A percentile compares a stretch with the other conserved stretches of the same genome.
Evolutionary conservation across 2,888 invertebrate species (phyloP).

Genomic region (Lacanobia oleracea): DNA sequence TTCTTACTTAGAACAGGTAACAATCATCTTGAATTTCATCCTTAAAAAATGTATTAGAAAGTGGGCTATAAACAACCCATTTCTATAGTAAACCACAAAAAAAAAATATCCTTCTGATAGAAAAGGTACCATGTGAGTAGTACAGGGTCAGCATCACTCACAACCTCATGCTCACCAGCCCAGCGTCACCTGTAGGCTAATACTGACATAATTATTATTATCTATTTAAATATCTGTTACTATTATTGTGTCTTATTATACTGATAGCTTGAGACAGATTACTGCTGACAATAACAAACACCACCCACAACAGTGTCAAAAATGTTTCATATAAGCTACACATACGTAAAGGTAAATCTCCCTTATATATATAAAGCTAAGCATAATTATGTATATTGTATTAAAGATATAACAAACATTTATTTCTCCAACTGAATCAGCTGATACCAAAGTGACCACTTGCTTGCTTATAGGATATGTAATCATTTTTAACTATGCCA

Average conservation of each 20-base stretch:
- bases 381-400: background rate
- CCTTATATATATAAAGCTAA: background rate
- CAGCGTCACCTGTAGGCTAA: conserved; percentile 18
- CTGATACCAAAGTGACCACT: background rate
- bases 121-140: background rate
- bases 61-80: background rate
- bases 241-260: background rate
- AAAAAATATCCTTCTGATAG: background rate
- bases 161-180: conserved; percentile 6
- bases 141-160: background rate
- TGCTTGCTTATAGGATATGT: background rate
- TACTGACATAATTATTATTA: background rate
- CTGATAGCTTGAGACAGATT: conserved; percentile 18
- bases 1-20: background rate
- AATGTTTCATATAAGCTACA: conserved; percentile 6
- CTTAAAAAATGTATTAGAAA: background rate
- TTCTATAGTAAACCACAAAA: no score
- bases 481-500: background rate
- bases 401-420: background rate
- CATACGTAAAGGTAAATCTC: background rate
- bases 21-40: background rate
- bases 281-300: conserved; percentile 2
- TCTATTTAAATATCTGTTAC: background rate
- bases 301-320: background rate
- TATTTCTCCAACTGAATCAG: conserved; percentile 4